Base-by-base conservation (phyloP, 1,140 invertebrate species). In the Drosophila kurseongensis region DNA sequence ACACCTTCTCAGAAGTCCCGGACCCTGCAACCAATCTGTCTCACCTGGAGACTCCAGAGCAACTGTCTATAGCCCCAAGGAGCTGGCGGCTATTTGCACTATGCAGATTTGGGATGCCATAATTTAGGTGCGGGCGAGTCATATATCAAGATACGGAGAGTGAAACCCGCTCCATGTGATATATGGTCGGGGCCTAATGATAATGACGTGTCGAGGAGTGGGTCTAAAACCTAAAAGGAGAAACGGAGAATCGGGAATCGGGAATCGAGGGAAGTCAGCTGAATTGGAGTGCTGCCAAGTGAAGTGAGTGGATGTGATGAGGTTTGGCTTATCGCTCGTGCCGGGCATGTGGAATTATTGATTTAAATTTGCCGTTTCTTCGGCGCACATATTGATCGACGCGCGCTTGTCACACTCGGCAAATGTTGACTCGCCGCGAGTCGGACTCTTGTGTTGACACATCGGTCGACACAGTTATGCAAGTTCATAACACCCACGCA, bases 401-500 rank as follows among this genome's bases (percentile, higher is more conserved):
- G 75, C 82, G 74, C 84, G 80, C 77, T 82, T 85, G 81, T 80
- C 84, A 89, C 84, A 89, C 84, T 89, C 84, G 80, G 66, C 85
- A 89, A 89, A 89, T 89, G 84, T 89, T 89, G 74, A 84, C 84
- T 45, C 16, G 13, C 12, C 47, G 41, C 12, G 67, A 59, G 48
- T 56, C 36, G 69, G 45, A 51, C 45, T 61, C 47, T 59, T 77
- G 41, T 82, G 50, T 82, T 85, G 73, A 61, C 81, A 78, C 81
- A 79, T 51, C 75, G 18, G 50, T 16, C 36, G 83, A 84, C 85
- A 89, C 78, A 89, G 85, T 90, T 89, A 88, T 88, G 84, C 84
- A 88, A 88, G 84, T 88, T 80, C 61, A 84, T 54, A 84, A 89
- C 84, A 89, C 84, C 84, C 84, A 89, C 84, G 84, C 84, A 75